Base-by-base conservation (phyloP, 2,888 invertebrate genomes). In the Zootermopsis nevadensis region DNA sequence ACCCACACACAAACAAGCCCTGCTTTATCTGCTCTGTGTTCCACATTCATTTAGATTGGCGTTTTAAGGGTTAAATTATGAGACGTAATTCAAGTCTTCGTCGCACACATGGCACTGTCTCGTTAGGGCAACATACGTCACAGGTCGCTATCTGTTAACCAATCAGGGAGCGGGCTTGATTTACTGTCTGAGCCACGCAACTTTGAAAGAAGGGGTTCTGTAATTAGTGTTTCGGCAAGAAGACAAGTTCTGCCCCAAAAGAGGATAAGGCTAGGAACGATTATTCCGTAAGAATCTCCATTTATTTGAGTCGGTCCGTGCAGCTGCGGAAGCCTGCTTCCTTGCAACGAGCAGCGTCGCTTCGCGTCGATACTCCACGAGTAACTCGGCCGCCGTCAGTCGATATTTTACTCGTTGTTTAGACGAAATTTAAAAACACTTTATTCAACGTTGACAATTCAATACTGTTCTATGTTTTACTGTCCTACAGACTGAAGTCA, bases 91-190 rank as follows among this genome's bases (percentile, higher is more conserved):
- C 33, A 22, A 33, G 38, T 27, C n/a, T 24, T 22, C 74, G 74
- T n/a, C 74, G 12, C 74, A 74, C 74, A 74, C 24, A 74, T 74
- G 74, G 74, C 74, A n/a, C 38, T 74, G 74, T 30, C 38, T 74
- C 74, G 33, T 74, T 74, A 74, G n/a, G 24, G n/a, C 24, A 69
- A 38, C 74, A 74, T 74, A 74, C 38, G 74, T 74, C 74, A 74
- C 74, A 22, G 42, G 74, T 15, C 10, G 24, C n/a, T 74, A 74
- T 74, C 74, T 35, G 1, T n/a, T 15, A 35, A 38, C 38, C 33
- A 74, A 74, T 74, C 74, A 38, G 74, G 33, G 35, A 38, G 42
- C 15, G 31, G 15, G 35, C 22, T 35, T 69, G 69, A 69, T 69
- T 69, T 69, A 69, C 69, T 24, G 69, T 7, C 69, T 12, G 27